Evolutionary conservation across 2,797 vertebrate genomes (phyloP), one percentile per base, ranked within the genome.

Genomic region (Ctenopoma kingsleyae): DNA sequence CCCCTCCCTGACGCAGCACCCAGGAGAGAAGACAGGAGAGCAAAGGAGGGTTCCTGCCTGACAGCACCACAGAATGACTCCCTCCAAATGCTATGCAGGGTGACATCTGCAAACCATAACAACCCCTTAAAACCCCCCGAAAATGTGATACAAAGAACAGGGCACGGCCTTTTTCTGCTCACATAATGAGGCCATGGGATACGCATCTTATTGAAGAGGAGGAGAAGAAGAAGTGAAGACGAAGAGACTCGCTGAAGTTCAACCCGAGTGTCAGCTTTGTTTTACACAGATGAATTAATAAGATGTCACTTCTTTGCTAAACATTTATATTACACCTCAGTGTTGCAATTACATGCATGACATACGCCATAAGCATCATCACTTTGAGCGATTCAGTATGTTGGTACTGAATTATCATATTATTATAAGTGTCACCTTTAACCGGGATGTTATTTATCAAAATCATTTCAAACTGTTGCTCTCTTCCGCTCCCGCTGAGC

Each of bases 51-150:
- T 87, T 86, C 83, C 79, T 19, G 83, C 69, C 87, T 91, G 87
- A 92, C 85, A 87, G 87, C 85, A 85, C 73, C 76, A 38, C 74
- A 72, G 89, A 83, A 90, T 85, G 87, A 93, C 84, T 91, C 84
- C 75, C 85, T 90, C 67, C 53, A 23, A 89, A 84, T 78, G 90
- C 92, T 91, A 90, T 88, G 89, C 87, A 87, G 91, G 90, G 91
- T 90, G 92, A 93, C 93, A 94, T 93, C 93, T 94, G 92, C 88
- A 93, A 93, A 91, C 90, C 85, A 94, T 94, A 93, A 94, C 82
- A 85, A 77, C 83, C 80, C 63, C 79, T 83, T 87, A 65, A 83
- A 87, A 61, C 83, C 72, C 72, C 71, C 71, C 3, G 2, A 90
- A 86, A 81, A 83, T 74, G 76, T 76, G 76, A 87, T 87, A 91